phyloP scores from a whole-genome alignment of 2,113 vertebrate genomes.

The Malurus melanocephalus region DNA sequence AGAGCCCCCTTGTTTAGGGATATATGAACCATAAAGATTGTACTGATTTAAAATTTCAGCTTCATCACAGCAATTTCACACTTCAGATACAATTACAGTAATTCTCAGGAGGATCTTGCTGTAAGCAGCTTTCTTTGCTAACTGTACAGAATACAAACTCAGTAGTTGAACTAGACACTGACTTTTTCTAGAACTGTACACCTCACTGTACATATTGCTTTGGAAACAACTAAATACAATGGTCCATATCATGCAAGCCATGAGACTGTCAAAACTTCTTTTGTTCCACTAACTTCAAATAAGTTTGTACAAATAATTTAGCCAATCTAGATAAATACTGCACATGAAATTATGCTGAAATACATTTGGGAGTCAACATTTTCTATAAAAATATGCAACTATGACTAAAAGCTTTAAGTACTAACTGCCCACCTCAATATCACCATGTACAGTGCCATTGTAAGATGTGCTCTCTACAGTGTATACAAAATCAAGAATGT shows the following conservation, averaged over 20 bases:
- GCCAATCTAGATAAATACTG: constrained; percentile 36
- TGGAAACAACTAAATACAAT: constrained; percentile 43
- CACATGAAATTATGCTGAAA: constrained; percentile 26
- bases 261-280: constrained; percentile 19
- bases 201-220: constrained; percentile 23
- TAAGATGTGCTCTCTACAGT: neutral
- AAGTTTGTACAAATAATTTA: constrained; percentile 52
- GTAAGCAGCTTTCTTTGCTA: constrained; percentile 7
- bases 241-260: constrained; percentile 49
- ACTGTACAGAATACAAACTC: constrained; percentile 17
- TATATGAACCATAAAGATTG: neutral
- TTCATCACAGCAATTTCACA: neutral
- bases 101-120: constrained; percentile 6
- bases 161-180: neutral
- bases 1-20: neutral
- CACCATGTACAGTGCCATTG: neutral
- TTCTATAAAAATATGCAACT: neutral
- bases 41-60: neutral
- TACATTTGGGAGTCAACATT: neutral
- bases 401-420: constrained; percentile 22
- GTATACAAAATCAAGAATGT: neutral
- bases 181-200: constrained; percentile 29
- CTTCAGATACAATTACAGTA: neutral
- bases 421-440: constrained; percentile 18
- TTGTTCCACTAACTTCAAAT: constrained; percentile 54